Conservation (phyloP, 2,113 vertebrate species). For the Cromileptes altivelis region DNA sequence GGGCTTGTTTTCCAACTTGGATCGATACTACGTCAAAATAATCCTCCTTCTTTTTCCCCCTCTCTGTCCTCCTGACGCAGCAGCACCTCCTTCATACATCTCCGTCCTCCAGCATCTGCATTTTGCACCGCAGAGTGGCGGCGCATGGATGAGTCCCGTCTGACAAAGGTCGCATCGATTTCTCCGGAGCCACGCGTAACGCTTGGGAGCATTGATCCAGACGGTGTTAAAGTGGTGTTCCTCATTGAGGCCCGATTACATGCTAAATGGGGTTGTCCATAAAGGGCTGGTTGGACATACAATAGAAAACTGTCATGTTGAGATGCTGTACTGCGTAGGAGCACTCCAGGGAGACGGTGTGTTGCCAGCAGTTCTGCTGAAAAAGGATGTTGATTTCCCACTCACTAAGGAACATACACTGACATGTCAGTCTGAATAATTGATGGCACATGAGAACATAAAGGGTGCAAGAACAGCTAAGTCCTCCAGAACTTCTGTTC, state of each 20-base stretch:
- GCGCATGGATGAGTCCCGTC: background rate
- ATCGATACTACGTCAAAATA: constrained; percentile 64
- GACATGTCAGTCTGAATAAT: background rate
- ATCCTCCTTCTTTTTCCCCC: constrained; percentile 12
- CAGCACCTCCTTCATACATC: constrained; percentile 21
- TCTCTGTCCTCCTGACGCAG: constrained; percentile 10
- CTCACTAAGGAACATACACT: background rate
- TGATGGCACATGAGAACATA: constrained; percentile 3
- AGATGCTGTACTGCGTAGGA: constrained; percentile 6
- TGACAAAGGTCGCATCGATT: constrained; percentile 56
- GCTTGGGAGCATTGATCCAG: constrained; percentile 52
- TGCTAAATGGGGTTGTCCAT: constrained; percentile 54
- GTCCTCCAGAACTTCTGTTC: background rate
- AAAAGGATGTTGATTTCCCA: constrained; percentile 20
- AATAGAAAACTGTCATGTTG: constrained; percentile 27
- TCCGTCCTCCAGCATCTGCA: constrained; percentile 43
- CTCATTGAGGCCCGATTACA: constrained; percentile 59
- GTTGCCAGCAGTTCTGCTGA: constrained; percentile 3
- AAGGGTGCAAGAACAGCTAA: background rate
- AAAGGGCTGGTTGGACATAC: constrained; percentile 38
- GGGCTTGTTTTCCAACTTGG: constrained; percentile 53
- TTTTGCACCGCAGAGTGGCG: constrained; percentile 19
- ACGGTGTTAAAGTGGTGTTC: constrained; percentile 46
- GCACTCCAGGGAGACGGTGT: background rate
- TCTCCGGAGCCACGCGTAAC: background rate